Conservation (phyloP, 1,140 invertebrate genomes). For the Drosophila mayri region DNA sequence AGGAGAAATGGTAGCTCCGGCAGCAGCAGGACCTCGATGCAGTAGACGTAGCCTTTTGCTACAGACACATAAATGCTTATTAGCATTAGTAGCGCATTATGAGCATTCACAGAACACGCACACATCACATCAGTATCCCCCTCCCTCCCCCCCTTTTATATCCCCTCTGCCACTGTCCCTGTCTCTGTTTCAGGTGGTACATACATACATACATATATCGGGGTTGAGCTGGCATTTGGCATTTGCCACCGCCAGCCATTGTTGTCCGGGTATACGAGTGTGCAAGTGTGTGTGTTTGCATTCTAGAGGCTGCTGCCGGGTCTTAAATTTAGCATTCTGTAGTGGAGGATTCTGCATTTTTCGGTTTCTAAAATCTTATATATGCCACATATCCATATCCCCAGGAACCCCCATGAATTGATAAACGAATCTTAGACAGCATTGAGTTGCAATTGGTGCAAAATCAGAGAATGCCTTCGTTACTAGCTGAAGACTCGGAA, state of each 20-base stretch:
- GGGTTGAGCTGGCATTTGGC: slow-evolving; percentile 47
- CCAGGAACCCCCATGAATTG: background rate
- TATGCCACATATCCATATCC: too few species aligned
- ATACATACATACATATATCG: slow-evolving; percentile 2
- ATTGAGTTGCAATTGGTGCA: slow-evolving; percentile 26
- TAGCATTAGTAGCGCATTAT: slow-evolving; percentile 75
- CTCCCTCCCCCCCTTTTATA: background rate
- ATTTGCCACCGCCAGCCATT: slow-evolving; percentile 42
- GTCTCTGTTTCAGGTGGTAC: slow-evolving; percentile 5
- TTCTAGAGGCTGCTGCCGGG: slow-evolving; percentile 11
- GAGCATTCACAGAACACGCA: slow-evolving; percentile 53
- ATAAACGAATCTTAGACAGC: background rate
- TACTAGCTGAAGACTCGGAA: too few species aligned
- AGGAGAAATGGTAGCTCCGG: background rate
- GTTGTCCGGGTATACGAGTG: slow-evolving; percentile 26
- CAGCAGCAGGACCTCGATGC: background rate
- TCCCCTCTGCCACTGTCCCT: slow-evolving; percentile 5
- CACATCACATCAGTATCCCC: background rate
- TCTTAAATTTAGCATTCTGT: slow-evolving; percentile 25
- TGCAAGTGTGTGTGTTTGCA: slow-evolving; percentile 10
- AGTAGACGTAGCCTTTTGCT: slow-evolving; percentile 22
- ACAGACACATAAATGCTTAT: slow-evolving; percentile 71
- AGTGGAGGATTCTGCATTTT: slow-evolving; percentile 8
- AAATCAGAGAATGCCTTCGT: background rate
- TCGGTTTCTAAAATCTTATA: background rate